Percentiles rank a stretch among this genome's conserved stretches.
phyloP scores from a whole-genome alignment of 2,888 invertebrate genomes.

The Chrysolina americana region DNA sequence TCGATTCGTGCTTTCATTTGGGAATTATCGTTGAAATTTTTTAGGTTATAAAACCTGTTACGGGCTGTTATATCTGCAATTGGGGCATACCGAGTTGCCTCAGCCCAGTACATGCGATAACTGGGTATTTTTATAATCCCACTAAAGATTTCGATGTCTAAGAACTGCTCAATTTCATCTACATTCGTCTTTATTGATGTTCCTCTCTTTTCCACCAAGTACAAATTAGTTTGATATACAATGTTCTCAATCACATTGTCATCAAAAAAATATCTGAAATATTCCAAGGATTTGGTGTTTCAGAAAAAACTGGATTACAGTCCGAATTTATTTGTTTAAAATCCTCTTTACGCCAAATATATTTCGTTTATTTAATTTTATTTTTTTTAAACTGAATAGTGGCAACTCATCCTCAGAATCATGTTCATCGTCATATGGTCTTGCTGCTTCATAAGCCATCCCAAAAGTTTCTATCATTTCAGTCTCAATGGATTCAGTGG shows the following conservation, averaged over 20 bases:
- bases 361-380: neutral
- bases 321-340: neutral
- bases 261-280: neutral
- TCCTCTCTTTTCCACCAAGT: neutral
- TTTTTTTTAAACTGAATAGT: neutral
- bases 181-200: neutral
- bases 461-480: too few relatives aligned
- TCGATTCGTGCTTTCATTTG: neutral
- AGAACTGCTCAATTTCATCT: too few relatives aligned
- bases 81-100: neutral
- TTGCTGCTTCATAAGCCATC: constrained; percentile 3
- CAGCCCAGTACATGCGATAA: neutral
- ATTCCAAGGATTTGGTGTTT: neutral
- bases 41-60: neutral
- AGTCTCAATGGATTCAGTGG: too few relatives aligned
- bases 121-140: constrained; percentile 10
- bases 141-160: too few relatives aligned
- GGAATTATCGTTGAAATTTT: neutral
- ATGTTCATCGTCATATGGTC: neutral
- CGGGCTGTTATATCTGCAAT: neutral
- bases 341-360: neutral
- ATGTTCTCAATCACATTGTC: neutral
- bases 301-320: neutral
- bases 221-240: neutral
- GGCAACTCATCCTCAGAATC: neutral